A percentile compares a stretch with the other conserved stretches of the same genome.
Conservation (phyloP, 1,140 invertebrate species). For the Ephestia elutella region DNA sequence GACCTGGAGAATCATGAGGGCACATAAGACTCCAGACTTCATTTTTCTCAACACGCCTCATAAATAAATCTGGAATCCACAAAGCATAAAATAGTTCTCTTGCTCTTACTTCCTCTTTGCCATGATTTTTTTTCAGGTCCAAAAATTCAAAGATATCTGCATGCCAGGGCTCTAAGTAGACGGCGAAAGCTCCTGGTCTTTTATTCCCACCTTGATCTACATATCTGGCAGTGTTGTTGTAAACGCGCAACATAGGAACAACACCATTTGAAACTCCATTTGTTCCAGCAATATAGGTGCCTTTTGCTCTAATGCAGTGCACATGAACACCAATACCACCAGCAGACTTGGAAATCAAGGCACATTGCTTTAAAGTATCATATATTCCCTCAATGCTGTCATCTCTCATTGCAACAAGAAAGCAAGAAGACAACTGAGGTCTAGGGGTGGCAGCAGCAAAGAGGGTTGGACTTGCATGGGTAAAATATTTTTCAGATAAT, state of each 20-base stretch:
- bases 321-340: constrained; percentile 98
- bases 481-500: constrained; percentile 97
- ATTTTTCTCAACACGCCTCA: constrained; percentile 94
- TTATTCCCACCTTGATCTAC: constrained; percentile 99
- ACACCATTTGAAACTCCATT: constrained; percentile 97
- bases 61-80: constrained; percentile 99
- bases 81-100: constrained; percentile 98
- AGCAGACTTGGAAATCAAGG: constrained; percentile 96
- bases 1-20: constrained; percentile 92
- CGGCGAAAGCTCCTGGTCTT: constrained; percentile 98
- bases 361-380: constrained; percentile 94
- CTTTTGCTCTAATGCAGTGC: constrained; percentile 95
- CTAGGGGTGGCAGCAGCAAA: constrained; percentile 95
- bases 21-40: constrained; percentile 97
- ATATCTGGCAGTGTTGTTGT: constrained; percentile 96
- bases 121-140: constrained; percentile 95
- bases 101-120: constrained; percentile 93
- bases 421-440: constrained; percentile 97
- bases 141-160: constrained; percentile 97
- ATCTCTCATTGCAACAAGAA: constrained; percentile 94
- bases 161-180: constrained; percentile 99
- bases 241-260: constrained; percentile 98
- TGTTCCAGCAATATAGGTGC: constrained; percentile 94
- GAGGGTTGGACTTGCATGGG: constrained; percentile 97
- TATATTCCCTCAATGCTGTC: constrained; percentile 99